Percentiles rank a stretch among this genome's conserved stretches.
Evolutionary conservation across 2,797 vertebrate species (phyloP).

Genomic region (Sarcoramphus papa): DNA sequence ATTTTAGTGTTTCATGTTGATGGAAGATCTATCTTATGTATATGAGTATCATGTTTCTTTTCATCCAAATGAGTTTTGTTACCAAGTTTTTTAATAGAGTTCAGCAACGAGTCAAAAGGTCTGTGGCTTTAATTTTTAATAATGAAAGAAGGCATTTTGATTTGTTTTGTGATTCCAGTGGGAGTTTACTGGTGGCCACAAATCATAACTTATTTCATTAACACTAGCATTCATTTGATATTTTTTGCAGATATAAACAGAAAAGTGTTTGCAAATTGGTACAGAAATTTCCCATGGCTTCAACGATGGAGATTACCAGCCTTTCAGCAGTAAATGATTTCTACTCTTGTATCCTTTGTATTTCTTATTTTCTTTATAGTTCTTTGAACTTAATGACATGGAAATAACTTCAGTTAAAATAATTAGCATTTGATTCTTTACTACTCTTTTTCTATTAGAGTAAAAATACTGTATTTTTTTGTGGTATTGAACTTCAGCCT

Average conservation of each 20-base stretch:
- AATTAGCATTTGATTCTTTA: background rate
- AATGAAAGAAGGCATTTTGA: background rate
- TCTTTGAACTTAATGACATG: background rate
- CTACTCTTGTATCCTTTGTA: slow-evolving; percentile 88
- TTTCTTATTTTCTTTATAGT: background rate
- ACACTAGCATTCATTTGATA: background rate
- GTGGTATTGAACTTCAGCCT: background rate
- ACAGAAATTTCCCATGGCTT: slow-evolving; percentile 65
- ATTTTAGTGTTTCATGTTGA: background rate
- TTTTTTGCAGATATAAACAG: slow-evolving; percentile 77
- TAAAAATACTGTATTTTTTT: background rate
- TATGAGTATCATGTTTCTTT: background rate
- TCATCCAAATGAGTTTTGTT: background rate
- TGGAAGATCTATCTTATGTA: background rate
- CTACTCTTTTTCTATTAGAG: background rate
- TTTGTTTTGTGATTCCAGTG: background rate
- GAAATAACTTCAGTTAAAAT: background rate
- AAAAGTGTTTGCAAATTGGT: slow-evolving; percentile 72
- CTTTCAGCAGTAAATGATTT: slow-evolving; percentile 89
- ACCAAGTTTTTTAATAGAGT: background rate
- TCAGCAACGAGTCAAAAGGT: background rate
- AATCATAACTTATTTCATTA: background rate
- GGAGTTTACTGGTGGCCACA: background rate
- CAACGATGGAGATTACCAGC: slow-evolving; percentile 77
- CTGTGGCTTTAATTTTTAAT: background rate